These are phyloP conservation scores for Lepidurus couesii DNA, from an alignment of 1,140 invertebrate species.

Conservation along the genomic window DNA sequence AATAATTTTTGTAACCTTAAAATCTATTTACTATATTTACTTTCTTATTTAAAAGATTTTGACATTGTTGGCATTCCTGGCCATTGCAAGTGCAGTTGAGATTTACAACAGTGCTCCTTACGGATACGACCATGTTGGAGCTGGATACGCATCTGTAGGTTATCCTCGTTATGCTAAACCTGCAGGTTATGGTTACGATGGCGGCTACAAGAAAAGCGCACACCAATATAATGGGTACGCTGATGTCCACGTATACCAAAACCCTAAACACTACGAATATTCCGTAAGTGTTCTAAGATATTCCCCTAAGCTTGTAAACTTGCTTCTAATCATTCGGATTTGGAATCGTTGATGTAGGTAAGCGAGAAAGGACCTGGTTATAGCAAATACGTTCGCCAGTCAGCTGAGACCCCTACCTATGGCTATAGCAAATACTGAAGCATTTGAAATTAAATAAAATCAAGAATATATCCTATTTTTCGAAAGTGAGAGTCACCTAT, in stretches of 20 bases:
- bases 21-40: neutral
- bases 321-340: too few relatives aligned
- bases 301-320: neutral
- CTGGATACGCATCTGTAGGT: neutral
- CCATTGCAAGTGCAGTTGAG: neutral
- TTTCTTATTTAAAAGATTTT: neutral
- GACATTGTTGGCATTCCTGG: neutral
- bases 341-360: neutral
- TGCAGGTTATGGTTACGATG: neutral
- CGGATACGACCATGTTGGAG: neutral
- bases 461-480: too few relatives aligned
- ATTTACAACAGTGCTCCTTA: neutral
- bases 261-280: constrained; percentile 4
- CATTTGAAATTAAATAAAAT: neutral
- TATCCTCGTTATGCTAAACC: neutral
- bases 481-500: too few relatives aligned
- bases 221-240: neutral
- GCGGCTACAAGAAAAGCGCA: neutral
- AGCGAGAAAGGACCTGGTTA: neutral
- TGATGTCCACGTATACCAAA: constrained; percentile 3
- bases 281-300: neutral
- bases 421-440: neutral
- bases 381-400: constrained; percentile 9
- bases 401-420: neutral
- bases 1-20: too few relatives aligned